These are phyloP conservation scores for rat (Rattus norvegicus) DNA, from an alignment of 2,113 vertebrate genomes.

Conservation along the genomic window DNA sequence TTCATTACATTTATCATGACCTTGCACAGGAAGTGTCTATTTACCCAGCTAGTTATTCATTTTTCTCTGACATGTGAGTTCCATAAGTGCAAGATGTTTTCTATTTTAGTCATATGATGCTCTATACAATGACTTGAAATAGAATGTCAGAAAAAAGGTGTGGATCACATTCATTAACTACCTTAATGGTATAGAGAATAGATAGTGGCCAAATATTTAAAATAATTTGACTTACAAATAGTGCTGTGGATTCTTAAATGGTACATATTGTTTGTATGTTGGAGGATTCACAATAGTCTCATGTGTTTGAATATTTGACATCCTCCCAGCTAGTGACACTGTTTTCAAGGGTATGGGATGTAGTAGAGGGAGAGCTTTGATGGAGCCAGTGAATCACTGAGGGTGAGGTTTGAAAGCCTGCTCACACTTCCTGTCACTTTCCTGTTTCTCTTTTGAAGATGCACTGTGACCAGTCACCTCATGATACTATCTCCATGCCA, in stretches of 20 bases:
- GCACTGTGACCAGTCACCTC: background rate
- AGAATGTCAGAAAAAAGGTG: background rate
- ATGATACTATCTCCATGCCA: too few relatives aligned
- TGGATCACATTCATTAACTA: background rate
- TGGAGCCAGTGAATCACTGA: background rate
- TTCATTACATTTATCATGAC: background rate
- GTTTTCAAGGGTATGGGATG: background rate
- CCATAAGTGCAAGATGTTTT: background rate
- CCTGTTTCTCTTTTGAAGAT: background rate
- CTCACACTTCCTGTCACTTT: too few relatives aligned
- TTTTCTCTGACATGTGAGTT: background rate
- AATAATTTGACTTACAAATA: background rate
- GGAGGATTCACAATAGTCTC: background rate
- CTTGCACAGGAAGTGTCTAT: background rate
- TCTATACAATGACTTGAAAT: background rate
- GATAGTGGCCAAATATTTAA: background rate
- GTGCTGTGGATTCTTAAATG: background rate
- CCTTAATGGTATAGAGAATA: background rate
- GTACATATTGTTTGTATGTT: background rate
- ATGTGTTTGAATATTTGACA: background rate
- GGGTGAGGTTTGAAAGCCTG: background rate
- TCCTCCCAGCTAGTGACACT: background rate
- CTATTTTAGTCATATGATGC: background rate
- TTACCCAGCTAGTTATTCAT: background rate
- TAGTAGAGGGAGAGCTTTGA: background rate